Conservation (phyloP, 2,888 invertebrate genomes). For the Oxyteleia sp. region DNA sequence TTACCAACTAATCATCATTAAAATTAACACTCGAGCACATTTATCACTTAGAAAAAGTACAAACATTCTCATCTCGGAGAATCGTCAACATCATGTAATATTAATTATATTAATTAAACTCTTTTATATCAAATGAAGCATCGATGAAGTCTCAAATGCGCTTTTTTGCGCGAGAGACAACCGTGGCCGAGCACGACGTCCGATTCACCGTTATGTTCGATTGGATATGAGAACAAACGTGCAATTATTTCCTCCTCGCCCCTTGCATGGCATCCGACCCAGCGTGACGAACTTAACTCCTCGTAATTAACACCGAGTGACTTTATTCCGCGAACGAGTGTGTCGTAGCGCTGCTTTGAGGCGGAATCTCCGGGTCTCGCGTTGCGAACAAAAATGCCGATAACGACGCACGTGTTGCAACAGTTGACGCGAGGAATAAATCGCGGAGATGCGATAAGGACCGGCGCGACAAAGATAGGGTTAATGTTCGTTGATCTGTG, state of each 20-base stretch:
- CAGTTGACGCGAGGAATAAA: slow-evolving; percentile 22
- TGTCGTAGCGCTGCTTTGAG: slow-evolving; percentile 36
- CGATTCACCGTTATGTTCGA: slow-evolving; percentile 65
- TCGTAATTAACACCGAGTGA: slow-evolving; percentile 61
- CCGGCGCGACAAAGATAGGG: slow-evolving; percentile 25
- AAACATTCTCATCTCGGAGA: slow-evolving; percentile 26
- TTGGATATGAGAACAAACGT: slow-evolving; percentile 63
- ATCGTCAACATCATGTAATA: slow-evolving; percentile 55
- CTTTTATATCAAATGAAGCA: slow-evolving; percentile 27
- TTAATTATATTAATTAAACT: slow-evolving; percentile 58
- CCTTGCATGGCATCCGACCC: slow-evolving; percentile 14
- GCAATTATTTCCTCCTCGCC: slow-evolving; percentile 62
- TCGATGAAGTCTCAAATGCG: slow-evolving; percentile 24
- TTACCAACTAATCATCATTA: slow-evolving; percentile 47
- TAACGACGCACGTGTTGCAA: slow-evolving; percentile 45
- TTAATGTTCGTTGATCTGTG: slow-evolving; percentile 33
- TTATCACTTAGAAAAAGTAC: slow-evolving; percentile 31
- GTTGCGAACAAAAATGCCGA: slow-evolving; percentile 22
- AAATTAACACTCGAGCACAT: slow-evolving; percentile 42
- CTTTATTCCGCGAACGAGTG: slow-evolving; percentile 60
- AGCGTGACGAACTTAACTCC: slow-evolving; percentile 26
- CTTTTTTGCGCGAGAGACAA: slow-evolving; percentile 36
- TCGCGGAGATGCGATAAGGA: slow-evolving; percentile 15
- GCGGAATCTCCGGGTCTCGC: slow-evolving; percentile 15
- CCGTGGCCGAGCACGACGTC: slow-evolving; percentile 22